Evolutionary conservation across 2,888 invertebrate species (phyloP), one percentile per base, ranked within the genome.

Genomic region (Epirrhoe tristata): DNA sequence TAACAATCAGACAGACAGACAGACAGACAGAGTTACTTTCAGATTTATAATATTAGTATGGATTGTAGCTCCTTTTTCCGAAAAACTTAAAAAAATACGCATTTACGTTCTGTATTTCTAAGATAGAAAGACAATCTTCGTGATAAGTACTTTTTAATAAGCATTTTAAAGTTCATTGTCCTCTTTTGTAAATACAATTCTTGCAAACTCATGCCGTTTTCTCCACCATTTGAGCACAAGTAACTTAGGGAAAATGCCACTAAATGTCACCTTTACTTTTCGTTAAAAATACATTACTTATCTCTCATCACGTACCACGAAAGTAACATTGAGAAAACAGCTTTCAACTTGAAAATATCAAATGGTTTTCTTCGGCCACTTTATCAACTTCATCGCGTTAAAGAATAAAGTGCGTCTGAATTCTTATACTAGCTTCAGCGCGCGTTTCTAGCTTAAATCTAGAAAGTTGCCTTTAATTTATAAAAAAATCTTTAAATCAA

Each of bases 251-350:
- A 48, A 16, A 48, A 16, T 48, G 14, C 32, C 17, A 63, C 2
- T 24, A 24, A 32, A 32, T 34, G 57, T 58, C 50, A 64, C 50
- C 53, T 36, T 58, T 46, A 36, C 14, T 50, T 48, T 46, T 31
- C 64, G 54, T n/a, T 32, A 34, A 54, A 64, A 54, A 51, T 24
- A 52, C 54, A 59, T 52, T 36, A 59, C 39, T 64, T 58, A 46
- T 39, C 52, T 16, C 48, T 32, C 56, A 53, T 53, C 67, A 64
- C 67, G 60, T 58, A 54, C 48, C 51, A 14, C 5, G 48, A 58
- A 48, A 57, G 53, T 14, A 43, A 62, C 62, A 62, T 66, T 64
- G 61, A 60, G 67, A 68, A 64, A 68, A 68, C 64, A 61, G 67
- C 56, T 63, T 65, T 67, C 56, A 67, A 67, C 57, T 63, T 43